Evolutionary conservation across 1,140 invertebrate species (phyloP).

Genomic region (Drosophila grimshawi): DNA sequence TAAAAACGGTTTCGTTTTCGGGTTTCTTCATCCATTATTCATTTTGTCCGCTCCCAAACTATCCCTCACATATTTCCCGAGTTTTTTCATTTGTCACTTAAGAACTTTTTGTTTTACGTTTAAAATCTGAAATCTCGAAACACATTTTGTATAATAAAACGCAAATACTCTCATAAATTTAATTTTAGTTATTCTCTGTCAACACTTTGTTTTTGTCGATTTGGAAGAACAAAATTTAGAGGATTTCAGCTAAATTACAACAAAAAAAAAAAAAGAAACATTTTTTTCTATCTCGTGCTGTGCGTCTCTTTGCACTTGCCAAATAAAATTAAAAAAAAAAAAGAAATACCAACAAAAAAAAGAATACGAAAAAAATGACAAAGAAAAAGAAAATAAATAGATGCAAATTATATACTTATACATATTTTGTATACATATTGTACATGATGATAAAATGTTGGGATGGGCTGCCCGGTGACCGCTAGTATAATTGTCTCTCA

Average conservation of each 20-base stretch:
- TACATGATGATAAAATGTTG: slow-evolving; percentile 84
- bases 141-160: slow-evolving; percentile 64
- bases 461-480: slow-evolving; percentile 85
- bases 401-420: slow-evolving; percentile 63
- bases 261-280: slow-evolving; percentile 28
- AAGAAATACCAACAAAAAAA: background rate
- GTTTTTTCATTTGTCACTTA: slow-evolving; percentile 62
- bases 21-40: slow-evolving; percentile 48
- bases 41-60: slow-evolving; percentile 58
- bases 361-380: slow-evolving; percentile 21
- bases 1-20: slow-evolving; percentile 57
- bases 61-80: slow-evolving; percentile 34
- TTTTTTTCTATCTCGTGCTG: slow-evolving; percentile 33
- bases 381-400: background rate
- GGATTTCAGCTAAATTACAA: slow-evolving; percentile 68
- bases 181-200: slow-evolving; percentile 70
- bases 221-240: slow-evolving; percentile 50
- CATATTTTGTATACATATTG: slow-evolving; percentile 69
- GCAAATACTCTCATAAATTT: slow-evolving; percentile 50
- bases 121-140: slow-evolving; percentile 39
- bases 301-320: slow-evolving; percentile 58
- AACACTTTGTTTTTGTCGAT: slow-evolving; percentile 73
- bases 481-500: slow-evolving; percentile 84
- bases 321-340: slow-evolving; percentile 37
- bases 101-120: slow-evolving; percentile 28